Evolutionary conservation across 2,888 invertebrate species (phyloP), one percentile per base, ranked within the genome.

Genomic region (Limnephilus marmoratus): DNA sequence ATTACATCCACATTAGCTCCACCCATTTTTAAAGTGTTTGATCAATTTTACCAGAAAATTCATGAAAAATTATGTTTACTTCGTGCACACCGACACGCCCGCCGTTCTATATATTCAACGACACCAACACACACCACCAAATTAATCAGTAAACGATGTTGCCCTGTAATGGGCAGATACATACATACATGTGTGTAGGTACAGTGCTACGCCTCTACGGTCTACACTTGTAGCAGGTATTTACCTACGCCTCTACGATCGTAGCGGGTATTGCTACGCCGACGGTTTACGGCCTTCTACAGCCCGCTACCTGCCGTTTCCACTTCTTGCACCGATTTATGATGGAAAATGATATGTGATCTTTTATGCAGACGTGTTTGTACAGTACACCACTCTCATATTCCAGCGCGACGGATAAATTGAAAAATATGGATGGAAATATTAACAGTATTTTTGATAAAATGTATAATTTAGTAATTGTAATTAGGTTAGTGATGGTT

Each of bases 281-380:
- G 68, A 9, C 24, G 24, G 24, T 2, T 24, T 68, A 24, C 9
- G 9, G n/a, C 68, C 68, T n/a, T 18, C 68, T 68, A 68, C 68
- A 24, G 24, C 68, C 18, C 37, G 86, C 37, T 86, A 86, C 86
- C 86, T 86, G 86, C 29, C 86, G 45, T 29, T 86, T 86, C 49
- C 86, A 49, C 45, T 86, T 41, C 29, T 86, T 86, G 86, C 41
- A 86, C 86, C 45, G 86, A 86, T 86, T 86, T 86, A 86, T 45
- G 86, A 86, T 3, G 86, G 45, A 49, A 86, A 86, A 86, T 86
- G 41, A 86, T 86, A 86, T n/a, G 45, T 37, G 24, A 83, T 68
- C n/a, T 24, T 68, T 68, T 68, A n/a, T 9, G 9, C n/a, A 68
- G 68, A 24, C 68, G 9, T 68, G 9, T 68, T 9, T 68, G 31